A percentile compares a stretch with the other conserved stretches of the same genome.
These are phyloP conservation scores for Plestiodon gilberti DNA, from an alignment of 2,113 vertebrate species.

Conservation along the genomic window DNA sequence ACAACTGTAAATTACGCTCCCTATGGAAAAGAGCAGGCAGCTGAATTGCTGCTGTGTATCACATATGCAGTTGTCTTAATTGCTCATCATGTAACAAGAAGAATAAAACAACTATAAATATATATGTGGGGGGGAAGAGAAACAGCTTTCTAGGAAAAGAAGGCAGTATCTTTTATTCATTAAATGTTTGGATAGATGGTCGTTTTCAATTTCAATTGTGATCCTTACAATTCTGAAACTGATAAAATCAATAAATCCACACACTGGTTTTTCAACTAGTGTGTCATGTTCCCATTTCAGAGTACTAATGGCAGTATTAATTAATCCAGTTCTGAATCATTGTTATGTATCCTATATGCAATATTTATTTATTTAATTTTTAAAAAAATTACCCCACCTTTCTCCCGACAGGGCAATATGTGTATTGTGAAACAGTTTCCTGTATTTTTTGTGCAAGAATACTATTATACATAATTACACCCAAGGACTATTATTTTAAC, in stretches of 20 bases:
- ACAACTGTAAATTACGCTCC: not conserved
- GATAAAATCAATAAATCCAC: not conserved
- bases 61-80: not conserved
- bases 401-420: no score
- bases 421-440: not conserved
- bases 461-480: constrained; percentile 37
- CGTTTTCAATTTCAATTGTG: not conserved
- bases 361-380: no score
- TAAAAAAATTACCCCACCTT: no score
- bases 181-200: not conserved
- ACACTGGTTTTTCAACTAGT: not conserved
- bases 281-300: not conserved
- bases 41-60: not conserved
- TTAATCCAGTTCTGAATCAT: not conserved
- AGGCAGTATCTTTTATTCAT: not conserved
- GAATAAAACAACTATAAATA: not conserved
- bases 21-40: not conserved
- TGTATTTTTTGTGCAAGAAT: not conserved
- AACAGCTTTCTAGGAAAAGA: not conserved
- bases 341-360: not conserved
- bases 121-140: not conserved
- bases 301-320: not conserved
- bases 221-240: not conserved
- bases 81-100: not conserved
- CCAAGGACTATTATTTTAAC: constrained; percentile 1